Percentiles rank a stretch among this genome's conserved stretches.
Conservation (phyloP, 2,888 invertebrate genomes). For the Abrostola tripartita region DNA sequence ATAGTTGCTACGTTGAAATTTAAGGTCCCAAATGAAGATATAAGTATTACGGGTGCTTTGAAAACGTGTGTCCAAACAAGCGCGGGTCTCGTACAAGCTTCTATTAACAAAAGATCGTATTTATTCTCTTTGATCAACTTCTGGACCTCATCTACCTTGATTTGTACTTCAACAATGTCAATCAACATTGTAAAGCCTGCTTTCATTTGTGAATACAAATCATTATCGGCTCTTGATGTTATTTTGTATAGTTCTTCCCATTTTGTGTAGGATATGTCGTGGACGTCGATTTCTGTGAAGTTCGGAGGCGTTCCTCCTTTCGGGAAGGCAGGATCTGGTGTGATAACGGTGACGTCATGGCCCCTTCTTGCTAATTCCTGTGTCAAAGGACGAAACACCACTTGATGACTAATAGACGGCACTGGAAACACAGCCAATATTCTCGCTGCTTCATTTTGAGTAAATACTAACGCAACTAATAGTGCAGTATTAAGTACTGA, state of each 20-base stretch:
- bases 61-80: constrained; percentile 48
- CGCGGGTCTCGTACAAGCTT: constrained; percentile 48
- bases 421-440: constrained; percentile 46
- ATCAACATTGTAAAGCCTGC: constrained; percentile 26
- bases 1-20: constrained; percentile 43
- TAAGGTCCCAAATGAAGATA: constrained; percentile 60
- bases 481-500: not conserved
- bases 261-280: constrained; percentile 62
- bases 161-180: constrained; percentile 44
- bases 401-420: constrained; percentile 53
- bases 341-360: constrained; percentile 74
- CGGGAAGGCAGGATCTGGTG: constrained; percentile 67
- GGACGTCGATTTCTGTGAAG: constrained; percentile 71
- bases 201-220: constrained; percentile 31
- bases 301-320: constrained; percentile 60
- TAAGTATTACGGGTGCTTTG: constrained; percentile 59
- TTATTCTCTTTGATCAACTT: constrained; percentile 51
- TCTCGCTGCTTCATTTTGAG: constrained; percentile 32
- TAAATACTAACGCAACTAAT: constrained; percentile 17
- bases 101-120: constrained; percentile 60
- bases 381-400: constrained; percentile 63
- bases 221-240: constrained; percentile 18
- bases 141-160: constrained; percentile 50
- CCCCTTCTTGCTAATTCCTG: constrained; percentile 71
- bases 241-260: constrained; percentile 32